Evolutionary conservation across 2,888 invertebrate genomes (phyloP), one percentile per base, ranked within the genome.

Genomic region (Anorthoa munda): DNA sequence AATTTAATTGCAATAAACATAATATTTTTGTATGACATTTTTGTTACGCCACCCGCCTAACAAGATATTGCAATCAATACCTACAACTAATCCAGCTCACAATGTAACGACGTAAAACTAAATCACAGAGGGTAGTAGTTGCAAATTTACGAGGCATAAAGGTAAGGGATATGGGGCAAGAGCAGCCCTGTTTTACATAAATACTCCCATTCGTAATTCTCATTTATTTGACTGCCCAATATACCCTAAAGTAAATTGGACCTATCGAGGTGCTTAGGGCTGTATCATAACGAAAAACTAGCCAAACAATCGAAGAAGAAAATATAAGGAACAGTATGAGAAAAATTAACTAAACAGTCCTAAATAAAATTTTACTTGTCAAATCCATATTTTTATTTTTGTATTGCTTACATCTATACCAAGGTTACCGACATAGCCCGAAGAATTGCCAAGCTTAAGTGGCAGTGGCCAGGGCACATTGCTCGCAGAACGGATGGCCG

Each of bases 221-320:
- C 76, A 86, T 86, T 83, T 83, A 85, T 86, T 79, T 72, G 72
- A 83, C 80, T 85, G 74, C 60, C 80, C 85, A 83, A 85, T 84
- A 77, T 80, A 73, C 66, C 69, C 71, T 51, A 70, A 72, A 83
- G 77, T 84, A 85, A 85, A 84, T 81, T 77, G 73, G 64, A 74
- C 69, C 75, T 53, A 72, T 80, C 23, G 58, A 63, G 13, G 39
- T 65, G 17, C 26, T 61, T 15, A 84, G 75, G 82, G 84, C 55
- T 83, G 70, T 23, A 39, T 60, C 48, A 68, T 45, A 11, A 21
- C 17, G 7, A 55, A 17, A 9, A 75, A 9, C 12, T 48, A 48
- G 48, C 13, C 21, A 48, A 11, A 17, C 39, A 39, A 75, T 3
- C 9, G 0, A 53, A 31, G 0, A 73, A 15, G 11, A 18, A 26